Percentiles rank a stretch among this genome's conserved stretches.
Evolutionary conservation across 2,888 invertebrate genomes (phyloP).

Genomic region (Brenthis daphne): DNA sequence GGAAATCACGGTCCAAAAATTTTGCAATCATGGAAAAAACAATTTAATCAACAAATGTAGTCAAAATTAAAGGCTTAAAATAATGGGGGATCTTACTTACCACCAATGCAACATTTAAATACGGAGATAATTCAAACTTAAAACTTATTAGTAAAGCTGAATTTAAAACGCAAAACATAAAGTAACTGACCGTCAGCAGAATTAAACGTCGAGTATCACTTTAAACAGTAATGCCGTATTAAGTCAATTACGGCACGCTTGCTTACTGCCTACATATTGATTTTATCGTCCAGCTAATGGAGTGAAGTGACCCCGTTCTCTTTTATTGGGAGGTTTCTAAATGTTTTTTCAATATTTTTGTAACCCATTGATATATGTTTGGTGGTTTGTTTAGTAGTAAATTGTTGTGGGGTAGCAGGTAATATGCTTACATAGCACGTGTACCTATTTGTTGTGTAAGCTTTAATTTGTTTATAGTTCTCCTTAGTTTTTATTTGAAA

Average conservation of each 20-base stretch:
- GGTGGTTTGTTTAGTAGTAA: too few species aligned
- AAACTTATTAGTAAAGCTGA: background rate
- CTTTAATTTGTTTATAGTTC: too few species aligned
- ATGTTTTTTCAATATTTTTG: conserved; percentile 18
- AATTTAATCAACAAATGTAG: too few species aligned
- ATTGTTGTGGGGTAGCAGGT: background rate
- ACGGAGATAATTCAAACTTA: too few species aligned
- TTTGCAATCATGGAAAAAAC: too few species aligned
- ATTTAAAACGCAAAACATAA: conserved; percentile 11
- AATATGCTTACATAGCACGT: background rate
- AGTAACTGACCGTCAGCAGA: conserved; percentile 8
- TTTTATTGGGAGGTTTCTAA: conserved; percentile 17
- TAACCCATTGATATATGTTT: background rate
- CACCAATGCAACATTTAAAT: too few species aligned
- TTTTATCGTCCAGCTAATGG: conserved; percentile 47
- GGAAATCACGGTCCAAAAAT: too few species aligned
- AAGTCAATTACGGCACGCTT: conserved; percentile 38
- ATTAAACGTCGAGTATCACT: conserved; percentile 33
- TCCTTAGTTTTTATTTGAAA: too few species aligned
- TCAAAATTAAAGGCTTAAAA: too few species aligned
- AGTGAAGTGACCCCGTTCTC: conserved; percentile 49
- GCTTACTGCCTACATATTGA: conserved; percentile 50
- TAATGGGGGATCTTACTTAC: too few species aligned
- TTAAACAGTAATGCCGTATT: conserved; percentile 36
- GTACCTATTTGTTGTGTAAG: too few species aligned